Base-by-base conservation (phyloP, 1,140 invertebrate genomes). In the Atta texana region DNA sequence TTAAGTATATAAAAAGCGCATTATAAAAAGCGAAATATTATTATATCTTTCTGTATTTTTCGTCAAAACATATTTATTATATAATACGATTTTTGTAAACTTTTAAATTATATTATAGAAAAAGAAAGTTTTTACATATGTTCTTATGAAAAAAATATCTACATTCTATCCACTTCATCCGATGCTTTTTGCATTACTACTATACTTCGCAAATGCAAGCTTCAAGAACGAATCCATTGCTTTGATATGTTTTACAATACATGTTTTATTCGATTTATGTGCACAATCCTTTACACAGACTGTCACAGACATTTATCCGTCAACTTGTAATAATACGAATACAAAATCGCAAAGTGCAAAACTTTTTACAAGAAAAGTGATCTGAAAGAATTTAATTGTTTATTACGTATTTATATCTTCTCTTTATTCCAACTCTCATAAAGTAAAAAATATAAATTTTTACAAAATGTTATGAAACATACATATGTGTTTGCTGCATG, bases 191-290 rank as follows among this genome's bases (percentile, higher is more conserved):
- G 49, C 49, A 34, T 69, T 80, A 69, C 14, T 28, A 80, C 7
- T 69, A 18, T 10, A 21, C 49, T 69, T 69, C n/a, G 14, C 75
- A 64, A 63, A 49, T 39, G 63, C 28, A 16, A 80, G 49, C 28
- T 80, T 18, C 76, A 39, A 53, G 28, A 44, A 68, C n/a, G 28
- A 68, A n/a, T 80, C 63, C n/a, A 49, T 68, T 14, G 28, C 28
- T 69, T 80, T 80, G 63, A 80, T 24, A 66, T 24, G n/a, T 69
- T 69, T 80, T 39, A 69, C 53, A 80, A 53, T 39, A 69, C 21
- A 49, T 16, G 51, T 80, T 69, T 69, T 16, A 69, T 55, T 80
- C 34, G 28, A 39, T 80, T 55, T 69, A n/a, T 80, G 24, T 64
- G 8, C 63, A 24, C 4, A 80, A 80, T 53, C 31, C 21, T 69